A percentile compares a stretch with the other conserved stretches of the same genome.
These are phyloP conservation scores for Agrenia bidenticulata DNA, from an alignment of 2,888 invertebrate genomes.

Conservation along the genomic window DNA sequence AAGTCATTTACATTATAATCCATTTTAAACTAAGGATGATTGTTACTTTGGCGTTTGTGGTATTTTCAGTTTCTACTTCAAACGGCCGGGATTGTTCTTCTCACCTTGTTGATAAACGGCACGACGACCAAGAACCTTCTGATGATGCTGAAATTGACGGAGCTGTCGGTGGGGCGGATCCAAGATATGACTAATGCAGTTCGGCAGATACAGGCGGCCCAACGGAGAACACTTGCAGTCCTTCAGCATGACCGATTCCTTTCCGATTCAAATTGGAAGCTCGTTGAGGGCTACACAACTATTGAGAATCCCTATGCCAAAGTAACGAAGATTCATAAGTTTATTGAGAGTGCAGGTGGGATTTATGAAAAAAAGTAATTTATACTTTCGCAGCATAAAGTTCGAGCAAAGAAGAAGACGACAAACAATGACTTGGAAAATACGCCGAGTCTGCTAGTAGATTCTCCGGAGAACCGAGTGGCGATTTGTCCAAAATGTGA, in stretches of 20 bases:
- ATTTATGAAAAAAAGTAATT: background rate
- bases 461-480: conserved; percentile 14
- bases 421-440: background rate
- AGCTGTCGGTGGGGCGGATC: conserved; percentile 61
- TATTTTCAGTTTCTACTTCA: conserved; percentile 59
- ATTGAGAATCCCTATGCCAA: conserved; percentile 64
- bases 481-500: conserved; percentile 18
- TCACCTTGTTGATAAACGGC: conserved; percentile 64
- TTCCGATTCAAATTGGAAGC: conserved; percentile 66
- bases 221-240: conserved; percentile 62
- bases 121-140: conserved; percentile 62
- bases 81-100: conserved; percentile 62
- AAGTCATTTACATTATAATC: background rate
- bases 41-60: background rate
- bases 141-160: conserved; percentile 60
- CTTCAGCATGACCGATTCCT: conserved; percentile 66
- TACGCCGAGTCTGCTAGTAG: conserved; percentile 16
- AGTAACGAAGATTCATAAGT: conserved; percentile 15
- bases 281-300: conserved; percentile 62
- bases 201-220: conserved; percentile 59
- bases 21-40: too few species aligned
- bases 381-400: conserved; percentile 5
- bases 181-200: conserved; percentile 64
- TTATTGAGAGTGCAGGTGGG: background rate
- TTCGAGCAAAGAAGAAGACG: conserved; percentile 4